Evolutionary conservation across 2,113 vertebrate genomes (phyloP).

Genomic region (Porphyrio hochstetteri): DNA sequence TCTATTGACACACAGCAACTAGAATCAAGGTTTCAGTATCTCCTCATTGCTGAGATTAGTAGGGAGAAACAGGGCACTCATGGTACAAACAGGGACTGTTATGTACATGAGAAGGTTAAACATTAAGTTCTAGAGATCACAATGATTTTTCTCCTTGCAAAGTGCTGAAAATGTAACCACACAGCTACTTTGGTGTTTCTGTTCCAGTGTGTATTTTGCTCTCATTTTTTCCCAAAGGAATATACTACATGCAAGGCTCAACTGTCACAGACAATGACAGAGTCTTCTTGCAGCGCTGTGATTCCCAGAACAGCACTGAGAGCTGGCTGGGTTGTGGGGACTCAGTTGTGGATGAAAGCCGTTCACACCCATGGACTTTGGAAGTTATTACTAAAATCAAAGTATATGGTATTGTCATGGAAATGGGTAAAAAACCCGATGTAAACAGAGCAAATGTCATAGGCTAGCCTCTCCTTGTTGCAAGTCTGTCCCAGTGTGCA

Average conservation of each 20-base stretch:
- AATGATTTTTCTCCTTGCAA: neutral
- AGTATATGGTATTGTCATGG: neutral
- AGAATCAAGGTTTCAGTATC: neutral
- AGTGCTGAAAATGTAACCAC: neutral
- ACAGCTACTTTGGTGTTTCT: neutral
- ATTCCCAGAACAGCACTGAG: neutral
- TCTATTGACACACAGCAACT: neutral
- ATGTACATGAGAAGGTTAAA: neutral
- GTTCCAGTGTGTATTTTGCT: neutral
- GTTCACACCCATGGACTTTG: neutral
- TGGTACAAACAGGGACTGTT: neutral
- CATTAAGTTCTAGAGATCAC: neutral
- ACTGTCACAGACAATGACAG: fast-evolving
- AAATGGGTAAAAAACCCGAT: neutral
- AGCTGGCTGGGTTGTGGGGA: neutral
- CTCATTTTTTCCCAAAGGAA: neutral
- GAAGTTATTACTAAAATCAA: neutral
- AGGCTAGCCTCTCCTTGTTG: neutral
- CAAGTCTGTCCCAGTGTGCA: neutral
- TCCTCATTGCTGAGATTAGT: neutral
- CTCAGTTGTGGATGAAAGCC: neutral
- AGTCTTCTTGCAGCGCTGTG: neutral
- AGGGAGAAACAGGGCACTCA: neutral
- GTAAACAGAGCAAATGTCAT: neutral
- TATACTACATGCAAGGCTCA: neutral